Evolutionary conservation across 2,797 vertebrate genomes (phyloP).

Genomic region (Trachops cirrhosus): DNA sequence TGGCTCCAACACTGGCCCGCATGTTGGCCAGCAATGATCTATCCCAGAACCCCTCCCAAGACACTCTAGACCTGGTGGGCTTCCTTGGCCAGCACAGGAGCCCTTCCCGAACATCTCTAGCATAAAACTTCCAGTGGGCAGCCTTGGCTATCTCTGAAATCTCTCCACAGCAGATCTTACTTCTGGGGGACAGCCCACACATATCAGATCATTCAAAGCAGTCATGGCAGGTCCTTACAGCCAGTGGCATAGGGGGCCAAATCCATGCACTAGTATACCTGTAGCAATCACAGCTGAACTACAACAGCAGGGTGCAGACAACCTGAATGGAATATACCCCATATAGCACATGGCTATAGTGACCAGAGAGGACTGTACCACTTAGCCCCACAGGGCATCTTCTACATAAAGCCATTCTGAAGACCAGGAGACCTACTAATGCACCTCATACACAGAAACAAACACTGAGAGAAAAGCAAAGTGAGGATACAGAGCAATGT

Average conservation of each 20-base stretch:
- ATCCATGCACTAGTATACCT: not conserved
- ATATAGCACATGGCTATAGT: not conserved
- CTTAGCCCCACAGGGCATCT: not conserved
- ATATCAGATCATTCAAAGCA: not conserved
- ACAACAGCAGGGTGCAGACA: not conserved
- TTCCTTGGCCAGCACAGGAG: not conserved
- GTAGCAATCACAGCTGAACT: not conserved
- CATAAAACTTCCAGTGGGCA: not conserved
- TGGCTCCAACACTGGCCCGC: not conserved
- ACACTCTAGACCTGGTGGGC: not conserved
- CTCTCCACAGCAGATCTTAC: not conserved
- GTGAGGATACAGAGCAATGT: not conserved
- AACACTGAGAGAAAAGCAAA: not conserved
- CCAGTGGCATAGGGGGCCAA: not conserved
- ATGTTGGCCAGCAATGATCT: not conserved
- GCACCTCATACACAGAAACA: not conserved
- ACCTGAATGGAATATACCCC: not conserved
- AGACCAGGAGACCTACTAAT: not conserved
- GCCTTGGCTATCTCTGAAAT: not conserved
- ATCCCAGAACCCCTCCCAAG: not conserved
- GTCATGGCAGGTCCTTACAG: not conserved
- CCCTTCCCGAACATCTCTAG: not conserved
- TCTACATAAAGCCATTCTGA: not conserved
- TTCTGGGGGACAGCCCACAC: not conserved
- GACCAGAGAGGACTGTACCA: not conserved